Evolutionary conservation across 2,888 invertebrate species (phyloP), one percentile per base, ranked within the genome.

Genomic region (Nudaria mundana): DNA sequence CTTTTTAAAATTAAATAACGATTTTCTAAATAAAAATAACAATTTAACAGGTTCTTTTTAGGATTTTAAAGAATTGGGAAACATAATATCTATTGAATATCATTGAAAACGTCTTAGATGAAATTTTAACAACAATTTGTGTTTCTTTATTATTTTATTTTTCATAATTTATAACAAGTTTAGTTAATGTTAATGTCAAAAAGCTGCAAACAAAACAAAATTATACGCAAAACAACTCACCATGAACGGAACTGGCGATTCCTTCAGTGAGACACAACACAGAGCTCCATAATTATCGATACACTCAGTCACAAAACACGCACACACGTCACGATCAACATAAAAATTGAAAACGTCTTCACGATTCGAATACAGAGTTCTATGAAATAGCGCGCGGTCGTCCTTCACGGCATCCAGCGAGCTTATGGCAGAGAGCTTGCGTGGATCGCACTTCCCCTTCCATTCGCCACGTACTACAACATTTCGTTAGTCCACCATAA

Each of bases 401-500:
- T 40, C 48, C 66, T 54, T 40, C 56, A 53, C 68, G 66, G 50
- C 60, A 56, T 61, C 68, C 67, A 46, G 52, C 55, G 61, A 70
- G 75, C 75, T 71, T 77, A 63, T 81, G 81, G 59, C 60, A 46
- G 52, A 52, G 69, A 58, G 69, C 51, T 65, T 64, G 65, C 68
- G 66, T 63, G 58, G 50, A 54, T 40, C 61, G 42, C 37, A 51
- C 57, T 61, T 51, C 61, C 59, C 60, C 59, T 55, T 46, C 52
- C 53, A 24, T 38, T 16, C 12, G 37, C 40, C 56, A 64, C 69
- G 62, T 59, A 61, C 67, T 63, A 76, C 75, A 64, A 70, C 66
- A 66, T 69, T 58, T 36, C 66, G 62, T 55, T 66, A 57, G 67
- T 68, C 66, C 62, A 74, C 72, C 78, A 83, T 82, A 76, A 78